Percentiles rank a stretch among this genome's conserved stretches.
Conservation (phyloP, 1,140 invertebrate genomes). For the Bombus confusus region DNA sequence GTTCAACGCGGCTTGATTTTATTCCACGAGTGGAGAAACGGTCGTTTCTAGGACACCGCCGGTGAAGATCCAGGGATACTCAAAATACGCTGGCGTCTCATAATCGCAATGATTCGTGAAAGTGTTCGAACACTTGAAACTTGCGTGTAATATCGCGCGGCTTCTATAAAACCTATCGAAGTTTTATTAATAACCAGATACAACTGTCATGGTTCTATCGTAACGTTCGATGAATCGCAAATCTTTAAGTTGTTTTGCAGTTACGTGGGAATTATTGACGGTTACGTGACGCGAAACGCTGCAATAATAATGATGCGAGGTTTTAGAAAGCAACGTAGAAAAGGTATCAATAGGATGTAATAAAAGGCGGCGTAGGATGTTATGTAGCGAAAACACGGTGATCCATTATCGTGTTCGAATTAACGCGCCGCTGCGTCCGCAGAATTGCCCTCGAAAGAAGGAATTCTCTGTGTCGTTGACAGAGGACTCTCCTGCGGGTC, state of each 20-base stretch:
- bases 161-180: neutral
- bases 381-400: neutral
- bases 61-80: neutral
- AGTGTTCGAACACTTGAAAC: neutral
- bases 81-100: neutral
- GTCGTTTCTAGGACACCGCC: neutral
- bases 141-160: too few relatives aligned
- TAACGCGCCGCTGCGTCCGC: conserved; percentile 29
- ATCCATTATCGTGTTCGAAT: conserved; percentile 25
- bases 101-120: neutral
- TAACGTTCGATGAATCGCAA: too few relatives aligned
- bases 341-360: neutral
- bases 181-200: too few relatives aligned
- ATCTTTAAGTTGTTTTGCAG: too few relatives aligned
- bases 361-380: neutral
- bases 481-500: neutral
- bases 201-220: too few relatives aligned
- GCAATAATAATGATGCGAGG: neutral
- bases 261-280: too few relatives aligned
- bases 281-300: neutral
- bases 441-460: conserved; percentile 31
- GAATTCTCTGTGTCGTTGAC: conserved; percentile 7
- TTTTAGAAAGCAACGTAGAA: neutral
- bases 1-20: conserved; percentile 31
- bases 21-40: neutral